Evolutionary conservation across 2,888 invertebrate species (phyloP), one percentile per base, ranked within the genome.

Genomic region (Leptarthrus brevirostris): DNA sequence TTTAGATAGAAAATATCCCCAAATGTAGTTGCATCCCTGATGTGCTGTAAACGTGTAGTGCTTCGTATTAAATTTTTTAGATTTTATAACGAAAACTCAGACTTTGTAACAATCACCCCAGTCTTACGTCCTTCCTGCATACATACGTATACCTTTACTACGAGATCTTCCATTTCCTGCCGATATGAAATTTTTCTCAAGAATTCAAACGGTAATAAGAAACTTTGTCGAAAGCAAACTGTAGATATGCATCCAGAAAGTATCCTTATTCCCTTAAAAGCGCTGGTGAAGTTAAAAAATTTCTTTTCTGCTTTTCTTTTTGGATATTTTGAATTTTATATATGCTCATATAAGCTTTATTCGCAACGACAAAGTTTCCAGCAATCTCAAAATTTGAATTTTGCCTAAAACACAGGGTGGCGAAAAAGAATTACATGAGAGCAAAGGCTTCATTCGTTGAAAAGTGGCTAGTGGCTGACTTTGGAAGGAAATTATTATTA

Each of bases 381-480:
- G 44, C 64, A 44, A 64, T 64, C 44, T 64, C 47, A 24, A 64
- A 64, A 64, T 64, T 64, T 64, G 47, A 64, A 64, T 64, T 64
- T 64, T 36, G 64, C 20, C 40, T 61, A 40, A 40, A 36, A 61
- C 18, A 36, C 16, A 20, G 22, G 30, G 22, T 36, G 34, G 30
- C 18, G 26, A 16, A 61, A 20, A 34, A 40, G 61, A 20, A 12
- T 52, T n/a, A 1, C 44, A 4, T 44, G 44, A n/a, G n/a, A n/a
- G n/a, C n/a, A n/a, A n/a, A n/a, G 30, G 8, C 8, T 30, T 30
- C 8, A 1, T 30, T n/a, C n/a, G n/a, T n/a, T n/a, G n/a, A n/a
- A n/a, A n/a, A n/a, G n/a, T n/a, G n/a, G n/a, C n/a, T n/a, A n/a
- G n/a, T 16, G 16, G 44, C n/a, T 44, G 16, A 44, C 44, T 44